Base-by-base conservation (phyloP, 2,888 invertebrate species). In the Dolichomitus sp. region DNA sequence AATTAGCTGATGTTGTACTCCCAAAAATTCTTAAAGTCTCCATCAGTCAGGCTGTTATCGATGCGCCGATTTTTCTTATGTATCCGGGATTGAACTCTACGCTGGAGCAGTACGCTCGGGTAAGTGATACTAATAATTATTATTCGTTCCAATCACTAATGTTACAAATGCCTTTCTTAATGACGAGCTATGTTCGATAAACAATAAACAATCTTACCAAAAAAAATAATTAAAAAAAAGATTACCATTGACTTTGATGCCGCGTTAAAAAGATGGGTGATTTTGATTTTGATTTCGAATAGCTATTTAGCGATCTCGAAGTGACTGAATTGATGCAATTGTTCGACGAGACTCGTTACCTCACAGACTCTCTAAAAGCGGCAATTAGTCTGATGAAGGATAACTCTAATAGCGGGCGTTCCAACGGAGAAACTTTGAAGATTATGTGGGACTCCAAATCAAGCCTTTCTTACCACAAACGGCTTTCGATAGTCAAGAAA, bases 391-490 rank as follows among this genome's bases (percentile, higher is more conserved):
- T 92, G 57, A 85, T 92, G 57, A 92, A 89, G 37, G 82, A 83
- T 0, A 73, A 81, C 65, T n/a, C 74, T 0, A 66, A 72, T 40
- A 42, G 4, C 19, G 12, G 4, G 6, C 61, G 70, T 3, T 57
- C 83, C 12, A 89, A 30, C 78, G 83, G 83, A 74, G 92, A 92
- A 87, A 93, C 94, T 37, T 91, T 96, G 2, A 91, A 86, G 59
- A 92, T 94, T 50, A 95, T 96, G 30, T 94, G 95, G 85, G 94
- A 94, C 37, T 95, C 96, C 0, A 92, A 96, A 57, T 94, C 95
- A 0, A 94, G 95, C 81, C 90, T 96, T 45, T 95, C 96, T 80
- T 95, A 96, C 86, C 96, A 96, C 89, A 94, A 95, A 91, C 95
- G 95, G 91, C 94, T 95, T 54, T 90, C 89, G 37, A 94, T 95